These are phyloP conservation scores for Nomada fucata DNA, from an alignment of 2,888 invertebrate genomes.

Conservation along the genomic window DNA sequence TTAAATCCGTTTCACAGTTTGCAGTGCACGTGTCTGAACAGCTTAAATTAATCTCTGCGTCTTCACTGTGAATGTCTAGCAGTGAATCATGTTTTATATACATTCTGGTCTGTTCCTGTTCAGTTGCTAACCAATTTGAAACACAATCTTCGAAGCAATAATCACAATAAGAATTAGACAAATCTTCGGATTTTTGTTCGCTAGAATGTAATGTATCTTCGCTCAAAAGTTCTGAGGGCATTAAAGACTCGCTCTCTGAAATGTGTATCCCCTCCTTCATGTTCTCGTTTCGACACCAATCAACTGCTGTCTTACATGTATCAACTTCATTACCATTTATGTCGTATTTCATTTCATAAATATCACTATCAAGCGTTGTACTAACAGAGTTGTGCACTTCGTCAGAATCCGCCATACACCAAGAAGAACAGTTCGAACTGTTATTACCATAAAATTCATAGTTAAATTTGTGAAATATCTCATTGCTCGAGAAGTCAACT, in stretches of 20 bases:
- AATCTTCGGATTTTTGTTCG: not conserved
- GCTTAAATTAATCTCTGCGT: not conserved
- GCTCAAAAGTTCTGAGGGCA: not conserved
- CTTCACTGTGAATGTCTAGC: not conserved
- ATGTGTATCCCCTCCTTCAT: not conserved
- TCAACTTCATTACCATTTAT: slow-evolving; percentile 43
- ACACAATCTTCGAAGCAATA: slow-evolving; percentile 7
- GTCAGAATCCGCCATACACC: not conserved
- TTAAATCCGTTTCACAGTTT: not conserved
- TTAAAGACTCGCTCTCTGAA: not conserved
- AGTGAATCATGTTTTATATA: not conserved
- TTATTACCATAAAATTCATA: slow-evolving; percentile 18
- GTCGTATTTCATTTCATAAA: slow-evolving; percentile 14
- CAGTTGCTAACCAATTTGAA: slow-evolving; percentile 1
- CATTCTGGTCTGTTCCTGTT: not conserved
- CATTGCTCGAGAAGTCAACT: slow-evolving; percentile 50
- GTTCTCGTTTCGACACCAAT: not conserved
- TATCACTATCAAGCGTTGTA: not conserved
- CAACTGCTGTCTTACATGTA: not conserved
- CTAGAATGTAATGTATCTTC: not conserved
- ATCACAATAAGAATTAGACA: slow-evolving; percentile 16
- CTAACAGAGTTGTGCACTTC: not conserved
- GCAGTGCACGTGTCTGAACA: not conserved
- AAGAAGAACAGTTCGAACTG: slow-evolving; percentile 3
- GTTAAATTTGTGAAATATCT: slow-evolving; percentile 36